phyloP scores from a whole-genome alignment of 2,888 invertebrate genomes.

The Chymomyza fuscimana region DNA sequence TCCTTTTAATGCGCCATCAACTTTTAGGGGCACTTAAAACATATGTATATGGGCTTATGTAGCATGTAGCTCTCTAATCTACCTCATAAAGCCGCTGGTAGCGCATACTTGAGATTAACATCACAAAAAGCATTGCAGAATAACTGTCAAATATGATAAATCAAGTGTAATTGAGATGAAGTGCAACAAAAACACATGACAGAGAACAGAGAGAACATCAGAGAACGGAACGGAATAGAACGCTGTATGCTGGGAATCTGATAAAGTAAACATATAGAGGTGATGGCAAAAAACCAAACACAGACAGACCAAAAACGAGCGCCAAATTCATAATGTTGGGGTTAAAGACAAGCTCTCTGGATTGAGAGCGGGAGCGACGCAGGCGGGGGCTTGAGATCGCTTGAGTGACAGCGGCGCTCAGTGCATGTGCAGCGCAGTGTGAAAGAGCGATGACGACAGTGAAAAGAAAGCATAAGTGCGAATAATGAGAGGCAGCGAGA shows the following conservation, averaged over 20 bases:
- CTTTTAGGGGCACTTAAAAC: neutral
- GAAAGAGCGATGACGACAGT: neutral
- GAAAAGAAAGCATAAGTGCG: conserved; percentile 64
- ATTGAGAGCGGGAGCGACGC: neutral
- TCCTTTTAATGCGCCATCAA: neutral
- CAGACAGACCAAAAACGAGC: conserved; percentile 41
- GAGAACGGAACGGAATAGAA: conserved; percentile 19
- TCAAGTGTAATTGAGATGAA: conserved; percentile 73
- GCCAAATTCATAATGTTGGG: conserved; percentile 19
- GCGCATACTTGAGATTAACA: conserved; percentile 2
- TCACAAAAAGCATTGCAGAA: conserved; percentile 20
- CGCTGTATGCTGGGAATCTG: conserved; percentile 1
- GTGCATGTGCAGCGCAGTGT: conserved; percentile 1
- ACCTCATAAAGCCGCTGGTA: neutral
- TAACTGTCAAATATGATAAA: conserved; percentile 72
- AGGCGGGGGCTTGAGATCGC: neutral
- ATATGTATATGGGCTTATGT: neutral
- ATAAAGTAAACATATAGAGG: conserved; percentile 27
- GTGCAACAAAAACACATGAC: conserved; percentile 60
- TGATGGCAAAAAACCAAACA: conserved; percentile 36
- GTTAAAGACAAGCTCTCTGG: neutral
- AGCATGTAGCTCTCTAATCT: neutral
- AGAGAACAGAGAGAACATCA: conserved; percentile 29
- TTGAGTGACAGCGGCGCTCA: conserved; percentile 13
- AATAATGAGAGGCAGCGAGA: conserved; percentile 65